Conservation (phyloP, 2,888 invertebrate species). For the Drosophila nigricruria region DNA sequence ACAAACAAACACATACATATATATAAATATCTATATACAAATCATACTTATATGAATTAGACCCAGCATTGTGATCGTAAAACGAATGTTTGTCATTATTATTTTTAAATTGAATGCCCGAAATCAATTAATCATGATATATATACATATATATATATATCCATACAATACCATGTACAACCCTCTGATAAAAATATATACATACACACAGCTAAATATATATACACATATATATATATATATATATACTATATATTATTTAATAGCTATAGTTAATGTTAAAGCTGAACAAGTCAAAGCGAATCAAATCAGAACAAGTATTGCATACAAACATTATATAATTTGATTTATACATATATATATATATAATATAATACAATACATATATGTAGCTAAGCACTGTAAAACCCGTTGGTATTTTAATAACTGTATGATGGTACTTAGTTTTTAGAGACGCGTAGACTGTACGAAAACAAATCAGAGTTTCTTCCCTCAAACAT, state of each 20-base stretch:
- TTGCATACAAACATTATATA: conserved; percentile 30
- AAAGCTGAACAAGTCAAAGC: conserved; percentile 40
- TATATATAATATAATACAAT: conserved; percentile 25
- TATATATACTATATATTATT: conserved; percentile 19
- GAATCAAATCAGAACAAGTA: conserved; percentile 27
- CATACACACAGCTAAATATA: conserved; percentile 4
- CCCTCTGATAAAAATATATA: conserved; percentile 19
- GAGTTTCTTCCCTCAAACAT: conserved; percentile 20
- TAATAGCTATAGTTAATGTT: conserved; percentile 43
- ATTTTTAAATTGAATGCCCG: conserved; percentile 31
- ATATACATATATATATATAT: conserved; percentile 22
- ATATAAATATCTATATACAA: conserved; percentile 31
- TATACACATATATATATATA: conserved; percentile 9
- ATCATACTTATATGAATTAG: conserved; percentile 28
- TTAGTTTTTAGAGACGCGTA: conserved; percentile 52
- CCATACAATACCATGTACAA: conserved; percentile 31
- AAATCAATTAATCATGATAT: conserved; percentile 20
- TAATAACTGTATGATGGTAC: conserved; percentile 32
- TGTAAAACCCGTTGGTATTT: conserved; percentile 47
- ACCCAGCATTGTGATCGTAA: conserved; percentile 54
- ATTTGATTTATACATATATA: conserved; percentile 14
- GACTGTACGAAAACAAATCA: conserved; percentile 45
- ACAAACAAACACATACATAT: conserved; percentile 7
- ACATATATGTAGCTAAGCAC: conserved; percentile 24
- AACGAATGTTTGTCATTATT: conserved; percentile 50